Evolutionary conservation across 2,797 vertebrate species (phyloP), one percentile per base, ranked within the genome.

Genomic region (Novumbra hubbsi): DNA sequence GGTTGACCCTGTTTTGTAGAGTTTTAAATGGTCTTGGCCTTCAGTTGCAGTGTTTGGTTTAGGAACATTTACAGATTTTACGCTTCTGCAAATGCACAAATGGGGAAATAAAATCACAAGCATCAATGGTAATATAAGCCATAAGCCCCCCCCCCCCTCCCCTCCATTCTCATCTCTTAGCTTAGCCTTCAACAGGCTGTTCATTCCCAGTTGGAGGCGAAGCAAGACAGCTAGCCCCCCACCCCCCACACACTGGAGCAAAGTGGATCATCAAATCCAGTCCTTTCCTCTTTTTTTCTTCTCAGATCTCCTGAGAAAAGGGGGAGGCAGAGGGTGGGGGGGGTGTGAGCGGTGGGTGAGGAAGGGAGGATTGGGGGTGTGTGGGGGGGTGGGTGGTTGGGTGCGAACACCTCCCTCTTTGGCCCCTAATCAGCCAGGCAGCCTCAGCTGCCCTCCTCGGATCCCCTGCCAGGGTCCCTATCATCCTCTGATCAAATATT

Each of bases 401-500:
- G 32, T 30, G 24, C 24, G 57, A 28, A 68, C 63, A 30, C 63
- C 64, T 71, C 55, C 57, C 55, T 71, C 49, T 70, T 62, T 41
- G 62, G 62, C 63, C 75, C 75, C 75, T 72, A 68, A 71, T 76
- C 75, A 77, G 65, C 17, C 70, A 72, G 70, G 28, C 60, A 57
- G 41, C 49, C 38, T 38, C 69, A 52, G 27, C 62, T 64, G 38
- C 74, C 92, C 93, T 77, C 93, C 92, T 92, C 89, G 92, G 93
- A 94, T 93, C 92, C 93, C 93, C 93, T 93, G 92, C 93, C 92
- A 94, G 90, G 41, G 27, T 88, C 92, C 91, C 92, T 92, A 93
- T 94, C 92, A 93, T 94, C 94, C 93, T 94, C 93, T 94, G 93
- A 93, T 95, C 93, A 94, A 94, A 94, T 94, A 94, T 94, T 95